phyloP scores from a whole-genome alignment of 2,113 vertebrate species.

The Limanda limanda region DNA sequence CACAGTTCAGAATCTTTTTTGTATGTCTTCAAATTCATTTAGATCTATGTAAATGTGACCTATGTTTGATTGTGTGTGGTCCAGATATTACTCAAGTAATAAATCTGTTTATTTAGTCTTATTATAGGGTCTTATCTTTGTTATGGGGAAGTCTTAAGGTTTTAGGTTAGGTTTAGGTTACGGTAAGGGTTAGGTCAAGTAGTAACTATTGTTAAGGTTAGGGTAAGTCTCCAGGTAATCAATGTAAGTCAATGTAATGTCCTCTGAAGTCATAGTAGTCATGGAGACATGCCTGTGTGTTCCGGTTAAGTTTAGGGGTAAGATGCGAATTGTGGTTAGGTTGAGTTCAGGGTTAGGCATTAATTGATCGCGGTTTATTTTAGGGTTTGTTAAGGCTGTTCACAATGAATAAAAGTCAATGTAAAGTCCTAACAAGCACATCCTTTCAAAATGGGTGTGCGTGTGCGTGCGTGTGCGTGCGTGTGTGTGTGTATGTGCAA shows the following conservation, averaged over 20 bases:
- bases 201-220: not conserved
- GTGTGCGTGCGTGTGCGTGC: not conserved
- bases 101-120: not conserved
- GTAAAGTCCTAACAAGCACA: not conserved
- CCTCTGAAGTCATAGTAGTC: not conserved
- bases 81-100: not conserved
- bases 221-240: not conserved
- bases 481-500: slow-evolving; percentile 9
- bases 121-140: not conserved
- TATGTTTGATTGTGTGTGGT: not conserved
- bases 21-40: too few species aligned
- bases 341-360: not conserved
- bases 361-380: not conserved
- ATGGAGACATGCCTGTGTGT: not conserved
- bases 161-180: not conserved
- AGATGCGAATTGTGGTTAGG: not conserved
- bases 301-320: not conserved
- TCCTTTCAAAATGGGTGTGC: not conserved
- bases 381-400: too few species aligned
- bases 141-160: not conserved
- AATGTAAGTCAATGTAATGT: not conserved
- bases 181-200: not conserved
- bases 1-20: too few species aligned
- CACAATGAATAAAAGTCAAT: not conserved
- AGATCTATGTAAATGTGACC: not conserved